Evolutionary conservation across 2,797 vertebrate genomes (phyloP).

Genomic region (Sebastes iracundus): DNA sequence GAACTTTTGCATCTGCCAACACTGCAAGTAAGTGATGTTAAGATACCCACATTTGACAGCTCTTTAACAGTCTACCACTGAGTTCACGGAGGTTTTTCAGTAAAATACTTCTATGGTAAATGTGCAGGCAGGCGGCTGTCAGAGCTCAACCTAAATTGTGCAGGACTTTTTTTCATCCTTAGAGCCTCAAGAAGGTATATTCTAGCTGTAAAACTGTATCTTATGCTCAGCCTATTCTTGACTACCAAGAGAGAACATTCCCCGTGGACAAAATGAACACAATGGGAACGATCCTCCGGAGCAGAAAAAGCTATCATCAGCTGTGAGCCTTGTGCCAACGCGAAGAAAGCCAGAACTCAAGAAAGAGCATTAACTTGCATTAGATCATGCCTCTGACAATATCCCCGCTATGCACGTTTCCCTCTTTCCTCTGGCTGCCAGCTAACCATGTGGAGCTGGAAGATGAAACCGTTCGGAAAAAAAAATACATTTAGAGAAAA

Average conservation of each 20-base stretch:
- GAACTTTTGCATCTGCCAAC: not conserved
- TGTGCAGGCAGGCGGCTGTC: constrained; percentile 28
- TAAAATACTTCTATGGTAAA: constrained; percentile 21
- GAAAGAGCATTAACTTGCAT: constrained; percentile 39
- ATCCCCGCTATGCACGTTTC: constrained; percentile 9
- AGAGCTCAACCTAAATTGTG: constrained; percentile 25
- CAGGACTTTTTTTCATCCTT: not conserved
- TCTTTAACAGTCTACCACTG: constrained; percentile 37
- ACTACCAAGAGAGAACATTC: constrained; percentile 34
- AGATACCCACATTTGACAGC: constrained; percentile 9
- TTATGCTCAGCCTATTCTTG: constrained; percentile 21
- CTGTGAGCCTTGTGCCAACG: constrained; percentile 20
- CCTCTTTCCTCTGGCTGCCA: constrained; percentile 4
- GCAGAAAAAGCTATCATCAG: constrained; percentile 43
- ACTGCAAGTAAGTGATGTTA: not conserved
- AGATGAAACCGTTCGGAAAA: constrained; percentile 39
- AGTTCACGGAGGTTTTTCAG: constrained; percentile 16
- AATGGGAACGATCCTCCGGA: constrained; percentile 29
- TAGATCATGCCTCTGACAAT: constrained; percentile 40
- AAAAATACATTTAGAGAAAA: constrained; percentile 39
- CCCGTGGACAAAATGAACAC: constrained; percentile 46
- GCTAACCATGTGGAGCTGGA: constrained; percentile 6
- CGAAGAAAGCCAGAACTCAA: constrained; percentile 29
- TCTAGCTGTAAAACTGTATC: constrained; percentile 29
- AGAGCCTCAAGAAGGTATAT: constrained; percentile 23